A percentile compares a stretch with the other conserved stretches of the same genome.
Evolutionary conservation across 2,797 vertebrate genomes (phyloP).

Genomic region (Neomorphus geoffroyi): DNA sequence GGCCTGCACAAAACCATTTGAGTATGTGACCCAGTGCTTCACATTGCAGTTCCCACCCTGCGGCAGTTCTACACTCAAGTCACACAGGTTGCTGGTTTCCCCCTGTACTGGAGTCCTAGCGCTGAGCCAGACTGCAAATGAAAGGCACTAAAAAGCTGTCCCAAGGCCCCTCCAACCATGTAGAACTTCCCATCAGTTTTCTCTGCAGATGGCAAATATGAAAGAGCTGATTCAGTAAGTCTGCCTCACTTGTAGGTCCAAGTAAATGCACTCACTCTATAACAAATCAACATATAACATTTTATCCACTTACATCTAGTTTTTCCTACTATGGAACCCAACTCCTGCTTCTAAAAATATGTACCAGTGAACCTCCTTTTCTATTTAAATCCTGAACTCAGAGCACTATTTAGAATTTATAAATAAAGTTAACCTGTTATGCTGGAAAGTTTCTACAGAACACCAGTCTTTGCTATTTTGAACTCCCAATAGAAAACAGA

Average conservation of each 20-base stretch:
- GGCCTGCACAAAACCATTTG: not conserved
- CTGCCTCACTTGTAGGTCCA: not conserved
- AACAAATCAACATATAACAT: not conserved
- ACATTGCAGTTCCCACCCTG: not conserved
- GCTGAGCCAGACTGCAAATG: not conserved
- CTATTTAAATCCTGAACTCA: not conserved
- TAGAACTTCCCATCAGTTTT: not conserved
- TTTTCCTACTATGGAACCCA: not conserved
- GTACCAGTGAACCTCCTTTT: not conserved
- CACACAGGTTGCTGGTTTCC: rapidly evolving
- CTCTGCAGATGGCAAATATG: not conserved
- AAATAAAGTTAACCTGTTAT: not conserved
- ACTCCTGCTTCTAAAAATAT: not conserved
- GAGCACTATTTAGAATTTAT: not conserved
- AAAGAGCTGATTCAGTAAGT: not conserved
- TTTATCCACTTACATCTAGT: not conserved
- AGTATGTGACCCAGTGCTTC: not conserved
- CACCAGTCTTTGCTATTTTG: not conserved
- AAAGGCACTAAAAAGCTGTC: not conserved
- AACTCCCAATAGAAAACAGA: not conserved
- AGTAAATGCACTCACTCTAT: not conserved
- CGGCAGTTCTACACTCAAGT: not conserved
- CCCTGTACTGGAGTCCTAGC: too few species aligned
- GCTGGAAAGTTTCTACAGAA: not conserved
- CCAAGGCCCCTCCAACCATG: not conserved